phyloP scores from a whole-genome alignment of 1,140 invertebrate species.

The Fopius arisanus region DNA sequence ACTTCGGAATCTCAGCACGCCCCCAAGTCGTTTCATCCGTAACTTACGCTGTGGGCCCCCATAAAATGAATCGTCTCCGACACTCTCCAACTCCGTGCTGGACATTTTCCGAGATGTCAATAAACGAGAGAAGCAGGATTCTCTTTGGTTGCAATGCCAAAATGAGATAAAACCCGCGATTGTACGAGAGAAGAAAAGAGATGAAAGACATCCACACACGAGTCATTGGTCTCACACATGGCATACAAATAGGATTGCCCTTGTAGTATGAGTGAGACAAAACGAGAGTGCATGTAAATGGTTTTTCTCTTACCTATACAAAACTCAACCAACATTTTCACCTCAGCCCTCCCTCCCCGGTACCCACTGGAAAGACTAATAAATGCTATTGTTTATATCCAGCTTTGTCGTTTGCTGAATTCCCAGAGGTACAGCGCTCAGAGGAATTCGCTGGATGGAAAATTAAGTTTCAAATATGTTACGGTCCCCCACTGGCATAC shows the following conservation, averaged over 20 bases:
- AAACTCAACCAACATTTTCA: constrained; percentile 30
- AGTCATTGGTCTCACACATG: constrained; percentile 7
- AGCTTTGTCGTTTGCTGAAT: constrained; percentile 29
- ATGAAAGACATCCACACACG: constrained; percentile 1
- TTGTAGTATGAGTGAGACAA: background rate
- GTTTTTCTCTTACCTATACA: constrained; percentile 11
- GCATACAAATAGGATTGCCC: constrained; percentile 20
- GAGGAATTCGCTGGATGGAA: constrained; percentile 16
- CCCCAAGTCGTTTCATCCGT: constrained; percentile 24
- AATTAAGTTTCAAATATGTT: constrained; percentile 15
- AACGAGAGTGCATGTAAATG: constrained; percentile 22
- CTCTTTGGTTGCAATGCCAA: background rate
- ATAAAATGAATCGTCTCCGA: constrained; percentile 28
- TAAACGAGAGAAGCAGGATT: constrained; percentile 25
- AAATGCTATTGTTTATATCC: constrained; percentile 39
- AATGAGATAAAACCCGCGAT: background rate
- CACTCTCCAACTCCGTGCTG: constrained; percentile 23
- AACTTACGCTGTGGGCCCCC: constrained; percentile 20
- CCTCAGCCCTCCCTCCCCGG: background rate
- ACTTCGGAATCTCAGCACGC: constrained; percentile 28
- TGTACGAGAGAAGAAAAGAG: background rate
- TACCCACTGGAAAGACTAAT: constrained; percentile 26
- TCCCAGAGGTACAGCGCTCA: background rate
- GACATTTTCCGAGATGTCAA: constrained; percentile 30
- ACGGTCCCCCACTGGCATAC: background rate